Conservation (phyloP, 1,140 invertebrate genomes). For the Brachionus paranguensis region DNA sequence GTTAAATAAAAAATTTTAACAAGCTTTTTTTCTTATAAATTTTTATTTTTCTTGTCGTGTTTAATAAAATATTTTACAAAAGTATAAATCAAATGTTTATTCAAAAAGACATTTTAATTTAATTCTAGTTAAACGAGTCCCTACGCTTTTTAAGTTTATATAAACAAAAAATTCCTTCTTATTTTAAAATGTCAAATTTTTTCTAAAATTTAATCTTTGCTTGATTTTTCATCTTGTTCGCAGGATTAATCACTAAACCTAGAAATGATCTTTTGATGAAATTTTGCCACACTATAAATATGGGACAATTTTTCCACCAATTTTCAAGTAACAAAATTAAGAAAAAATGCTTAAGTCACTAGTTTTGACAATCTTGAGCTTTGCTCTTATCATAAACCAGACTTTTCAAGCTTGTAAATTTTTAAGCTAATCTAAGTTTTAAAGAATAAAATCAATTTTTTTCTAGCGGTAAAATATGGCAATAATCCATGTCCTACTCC, state of each 20-base stretch:
- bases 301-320: background rate
- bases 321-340: background rate
- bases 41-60: background rate
- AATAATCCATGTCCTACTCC: background rate
- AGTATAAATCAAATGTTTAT: constrained; percentile 27
- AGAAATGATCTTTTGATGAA: background rate
- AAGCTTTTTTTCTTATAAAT: background rate
- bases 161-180: constrained; percentile 5
- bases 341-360: background rate
- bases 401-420: background rate
- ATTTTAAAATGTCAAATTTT: background rate
- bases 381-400: background rate
- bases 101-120: background rate
- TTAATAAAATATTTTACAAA: constrained; percentile 24
- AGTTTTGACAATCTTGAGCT: background rate
- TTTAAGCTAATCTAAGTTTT: background rate
- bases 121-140: background rate
- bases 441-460: background rate
- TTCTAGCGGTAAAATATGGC: background rate
- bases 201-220: constrained; percentile 13
- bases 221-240: constrained; percentile 26
- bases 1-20: background rate
- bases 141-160: background rate
- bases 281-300: background rate
- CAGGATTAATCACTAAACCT: constrained; percentile 16